Evolutionary conservation across 2,888 invertebrate species (phyloP).

Genomic region (Luffia ferchaultella): DNA sequence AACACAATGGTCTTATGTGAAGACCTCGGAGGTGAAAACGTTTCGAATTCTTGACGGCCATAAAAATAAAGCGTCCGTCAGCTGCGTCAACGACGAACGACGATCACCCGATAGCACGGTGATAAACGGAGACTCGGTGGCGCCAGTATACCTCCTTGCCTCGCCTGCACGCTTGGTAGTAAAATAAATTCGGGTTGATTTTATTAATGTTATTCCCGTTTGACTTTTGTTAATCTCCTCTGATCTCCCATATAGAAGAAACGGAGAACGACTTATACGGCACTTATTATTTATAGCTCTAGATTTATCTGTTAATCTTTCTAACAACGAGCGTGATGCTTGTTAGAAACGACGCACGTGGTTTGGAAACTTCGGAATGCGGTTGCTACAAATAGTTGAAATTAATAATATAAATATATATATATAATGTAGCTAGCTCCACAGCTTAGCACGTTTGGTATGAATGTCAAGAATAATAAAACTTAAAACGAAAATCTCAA

Average conservation of each 20-base stretch:
- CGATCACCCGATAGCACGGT: slow-evolving; percentile 3
- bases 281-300: slow-evolving; percentile 54
- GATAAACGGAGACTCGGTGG: slow-evolving; percentile 37
- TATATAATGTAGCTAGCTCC: too few species aligned
- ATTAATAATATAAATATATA: too few species aligned
- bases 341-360: not conserved
- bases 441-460: too few species aligned
- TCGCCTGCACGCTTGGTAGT: slow-evolving; percentile 16
- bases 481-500: not conserved
- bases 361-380: not conserved
- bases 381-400: not conserved
- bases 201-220: slow-evolving; percentile 50
- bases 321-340: not conserved
- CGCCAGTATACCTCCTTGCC: slow-evolving; percentile 28
- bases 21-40: slow-evolving; percentile 5
- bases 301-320: slow-evolving; percentile 36
- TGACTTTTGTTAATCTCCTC: slow-evolving; percentile 1
- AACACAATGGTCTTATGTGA: not conserved
- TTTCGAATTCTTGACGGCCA: slow-evolving; percentile 2
- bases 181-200: slow-evolving; percentile 49
- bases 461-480: not conserved
- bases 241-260: not conserved
- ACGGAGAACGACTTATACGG: slow-evolving; percentile 3
- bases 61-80: slow-evolving; percentile 6
- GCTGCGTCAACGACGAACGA: not conserved